phyloP scores from a whole-genome alignment of 2,797 vertebrate genomes.

The Nyctibius grandis region DNA sequence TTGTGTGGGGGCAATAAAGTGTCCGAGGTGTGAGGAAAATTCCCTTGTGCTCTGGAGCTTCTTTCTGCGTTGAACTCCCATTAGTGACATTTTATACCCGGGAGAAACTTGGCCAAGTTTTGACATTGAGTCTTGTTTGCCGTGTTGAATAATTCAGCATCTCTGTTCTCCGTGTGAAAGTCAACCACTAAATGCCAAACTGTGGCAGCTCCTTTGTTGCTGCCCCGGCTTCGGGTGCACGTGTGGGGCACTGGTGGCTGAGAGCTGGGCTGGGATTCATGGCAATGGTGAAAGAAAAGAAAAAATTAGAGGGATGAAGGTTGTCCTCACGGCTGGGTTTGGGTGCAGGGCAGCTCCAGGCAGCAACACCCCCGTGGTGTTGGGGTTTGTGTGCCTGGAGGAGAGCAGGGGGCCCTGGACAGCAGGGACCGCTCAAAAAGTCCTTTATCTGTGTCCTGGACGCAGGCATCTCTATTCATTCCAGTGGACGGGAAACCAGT shows the following conservation, averaged over 20 bases:
- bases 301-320: neutral
- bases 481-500: neutral
- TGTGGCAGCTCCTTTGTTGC: neutral
- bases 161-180: neutral
- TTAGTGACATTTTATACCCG: neutral
- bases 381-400: neutral
- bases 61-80: neutral
- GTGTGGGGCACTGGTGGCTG: accelerated
- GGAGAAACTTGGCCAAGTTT: neutral
- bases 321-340: neutral
- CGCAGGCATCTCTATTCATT: neutral
- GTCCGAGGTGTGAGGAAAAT: neutral
- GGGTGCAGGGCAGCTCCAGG: neutral
- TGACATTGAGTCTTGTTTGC: neutral
- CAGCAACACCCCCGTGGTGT: neutral
- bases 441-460: neutral
- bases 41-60: neutral
- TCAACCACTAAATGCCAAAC: neutral
- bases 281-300: neutral
- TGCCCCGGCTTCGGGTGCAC: accelerated
- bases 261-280: neutral
- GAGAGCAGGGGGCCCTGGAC: neutral
- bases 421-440: neutral
- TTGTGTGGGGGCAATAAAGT: neutral
- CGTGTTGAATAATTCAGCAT: neutral